Conservation (phyloP, 1,140 invertebrate species). For the Pantala flavescens region DNA sequence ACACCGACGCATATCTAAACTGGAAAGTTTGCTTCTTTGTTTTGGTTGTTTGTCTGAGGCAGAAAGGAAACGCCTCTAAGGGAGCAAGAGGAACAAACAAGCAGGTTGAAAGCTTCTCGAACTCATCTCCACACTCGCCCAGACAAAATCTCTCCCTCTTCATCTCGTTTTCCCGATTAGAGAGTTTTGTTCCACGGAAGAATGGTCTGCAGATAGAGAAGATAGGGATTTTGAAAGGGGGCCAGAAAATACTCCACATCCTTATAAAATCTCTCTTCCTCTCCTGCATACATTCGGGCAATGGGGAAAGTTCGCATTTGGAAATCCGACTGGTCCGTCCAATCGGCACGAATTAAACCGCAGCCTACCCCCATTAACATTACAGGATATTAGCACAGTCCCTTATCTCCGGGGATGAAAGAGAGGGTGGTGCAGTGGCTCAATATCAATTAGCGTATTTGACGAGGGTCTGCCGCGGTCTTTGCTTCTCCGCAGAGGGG, state of each 20-base stretch:
- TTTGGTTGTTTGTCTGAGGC: neutral
- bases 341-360: constrained; percentile 8
- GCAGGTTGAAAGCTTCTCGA: neutral
- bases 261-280: neutral
- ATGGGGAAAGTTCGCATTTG: neutral
- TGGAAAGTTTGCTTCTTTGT: neutral
- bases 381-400: constrained; percentile 5
- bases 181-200: no score
- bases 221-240: no score
- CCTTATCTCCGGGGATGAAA: neutral
- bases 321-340: neutral
- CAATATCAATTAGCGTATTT: constrained; percentile 10
- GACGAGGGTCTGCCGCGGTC: constrained; percentile 4
- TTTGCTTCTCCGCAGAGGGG: neutral
- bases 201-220: no score
- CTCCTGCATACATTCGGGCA: neutral
- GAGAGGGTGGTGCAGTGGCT: neutral
- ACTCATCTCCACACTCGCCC: neutral
- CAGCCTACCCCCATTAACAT: constrained; percentile 4
- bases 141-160: neutral
- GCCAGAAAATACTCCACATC: no score
- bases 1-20: neutral
- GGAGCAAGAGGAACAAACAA: neutral
- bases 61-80: neutral
- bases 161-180: neutral